Percentiles rank a stretch among this genome's conserved stretches.
Conservation (phyloP, 2,113 vertebrate species). For the Epinephelus moara region DNA sequence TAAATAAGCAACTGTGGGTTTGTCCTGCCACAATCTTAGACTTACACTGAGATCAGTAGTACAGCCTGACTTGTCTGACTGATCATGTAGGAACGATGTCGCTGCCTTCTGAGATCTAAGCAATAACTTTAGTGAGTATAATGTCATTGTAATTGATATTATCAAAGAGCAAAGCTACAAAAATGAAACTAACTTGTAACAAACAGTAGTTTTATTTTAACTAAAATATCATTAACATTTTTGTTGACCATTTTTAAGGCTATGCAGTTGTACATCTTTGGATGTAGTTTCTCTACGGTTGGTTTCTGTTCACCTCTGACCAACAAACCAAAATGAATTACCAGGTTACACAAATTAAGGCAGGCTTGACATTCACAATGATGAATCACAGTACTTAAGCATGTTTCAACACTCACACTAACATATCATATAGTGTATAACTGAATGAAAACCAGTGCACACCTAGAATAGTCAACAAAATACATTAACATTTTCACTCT, state of each 20-base stretch:
- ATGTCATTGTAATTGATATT: background rate
- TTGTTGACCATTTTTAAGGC: background rate
- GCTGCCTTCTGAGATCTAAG: background rate
- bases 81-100: background rate
- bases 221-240: background rate
- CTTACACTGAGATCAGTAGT: background rate
- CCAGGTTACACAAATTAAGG: too few species aligned
- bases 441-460: too few species aligned
- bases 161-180: background rate
- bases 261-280: background rate
- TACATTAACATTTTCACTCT: too few species aligned
- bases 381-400: too few species aligned
- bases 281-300: too few species aligned
- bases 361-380: too few species aligned
- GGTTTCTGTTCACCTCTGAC: too few species aligned
- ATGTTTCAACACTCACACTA: too few species aligned
- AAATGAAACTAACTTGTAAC: background rate
- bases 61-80: background rate
- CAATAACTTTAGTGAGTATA: background rate
- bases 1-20: background rate
- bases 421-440: too few species aligned
- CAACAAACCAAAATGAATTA: too few species aligned
- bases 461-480: too few species aligned
- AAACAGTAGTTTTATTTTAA: background rate
- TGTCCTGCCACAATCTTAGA: conserved; percentile 7